Evolutionary conservation across 2,888 invertebrate genomes (phyloP).

Genomic region (Rhyacophila evoluta): DNA sequence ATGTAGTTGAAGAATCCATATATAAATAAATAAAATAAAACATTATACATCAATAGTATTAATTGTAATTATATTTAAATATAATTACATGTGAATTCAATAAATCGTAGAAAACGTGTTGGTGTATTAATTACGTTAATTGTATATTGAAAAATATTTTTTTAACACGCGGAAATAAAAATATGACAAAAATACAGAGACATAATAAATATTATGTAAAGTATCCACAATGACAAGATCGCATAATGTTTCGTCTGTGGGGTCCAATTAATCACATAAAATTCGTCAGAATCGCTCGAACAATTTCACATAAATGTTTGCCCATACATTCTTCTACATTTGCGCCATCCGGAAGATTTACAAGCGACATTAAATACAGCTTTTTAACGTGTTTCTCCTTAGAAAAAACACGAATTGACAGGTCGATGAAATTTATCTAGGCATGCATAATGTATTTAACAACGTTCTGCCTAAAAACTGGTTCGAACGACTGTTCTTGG

Average conservation of each 20-base stretch:
- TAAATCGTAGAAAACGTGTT: too few species aligned
- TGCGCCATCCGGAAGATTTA: slow-evolving; percentile 24
- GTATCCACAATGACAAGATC: neutral
- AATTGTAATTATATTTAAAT: too few species aligned
- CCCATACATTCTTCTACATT: slow-evolving; percentile 1
- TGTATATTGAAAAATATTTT: too few species aligned
- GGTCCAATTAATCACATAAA: slow-evolving; percentile 5
- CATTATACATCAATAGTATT: too few species aligned
- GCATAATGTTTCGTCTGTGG: neutral
- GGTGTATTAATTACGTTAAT: too few species aligned
- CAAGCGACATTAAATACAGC: slow-evolving; percentile 18
- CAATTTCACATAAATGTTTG: slow-evolving; percentile 22
- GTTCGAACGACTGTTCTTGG: neutral
- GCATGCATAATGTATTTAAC: slow-evolving; percentile 10
- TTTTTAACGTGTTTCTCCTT: slow-evolving; percentile 10
- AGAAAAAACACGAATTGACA: slow-evolving; percentile 14
- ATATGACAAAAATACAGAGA: too few species aligned
- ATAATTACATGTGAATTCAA: too few species aligned
- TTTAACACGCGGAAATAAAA: too few species aligned
- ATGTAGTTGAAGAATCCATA: too few species aligned
- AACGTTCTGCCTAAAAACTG: neutral
- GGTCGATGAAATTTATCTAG: slow-evolving; percentile 22
- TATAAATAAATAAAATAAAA: too few species aligned
- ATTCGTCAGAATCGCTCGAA: slow-evolving; percentile 10
- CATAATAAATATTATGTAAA: neutral